Conservation (phyloP, 23 tunicate species). For the Diplosoma virens region DNA sequence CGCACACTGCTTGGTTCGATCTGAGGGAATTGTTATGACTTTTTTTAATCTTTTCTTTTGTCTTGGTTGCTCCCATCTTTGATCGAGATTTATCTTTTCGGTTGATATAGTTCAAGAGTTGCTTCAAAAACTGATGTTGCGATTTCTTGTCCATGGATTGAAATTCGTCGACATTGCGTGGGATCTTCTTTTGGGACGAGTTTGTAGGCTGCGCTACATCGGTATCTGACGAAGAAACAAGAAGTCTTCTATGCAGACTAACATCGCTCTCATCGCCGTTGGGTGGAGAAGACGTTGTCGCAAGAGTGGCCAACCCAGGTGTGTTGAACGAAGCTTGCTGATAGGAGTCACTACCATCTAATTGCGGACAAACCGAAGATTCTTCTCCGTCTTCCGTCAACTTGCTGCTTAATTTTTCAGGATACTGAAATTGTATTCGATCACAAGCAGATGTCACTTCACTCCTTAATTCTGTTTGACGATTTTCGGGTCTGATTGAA, state of each 20-base stretch:
- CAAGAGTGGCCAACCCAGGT: not conserved
- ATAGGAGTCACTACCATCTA: constrained; percentile 42
- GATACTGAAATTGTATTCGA: not conserved
- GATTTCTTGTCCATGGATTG: constrained; percentile 29
- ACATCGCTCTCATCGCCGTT: constrained; percentile 18
- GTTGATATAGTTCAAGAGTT: constrained; percentile 5
- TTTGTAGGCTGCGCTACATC: not conserved
- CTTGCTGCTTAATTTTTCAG: not conserved
- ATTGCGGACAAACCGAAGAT: constrained; percentile 26
- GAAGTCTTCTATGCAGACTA: constrained; percentile 27
- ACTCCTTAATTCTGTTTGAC: not conserved
- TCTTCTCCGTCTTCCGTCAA: not conserved
- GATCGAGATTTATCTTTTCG: not conserved
- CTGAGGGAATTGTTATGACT: not conserved
- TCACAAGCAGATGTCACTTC: not conserved
- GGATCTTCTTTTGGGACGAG: not conserved
- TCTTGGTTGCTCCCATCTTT: no score
- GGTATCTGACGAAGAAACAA: not conserved
- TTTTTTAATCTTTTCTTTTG: not conserved
- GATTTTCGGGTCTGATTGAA: not conserved
- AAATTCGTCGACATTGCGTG: constrained; percentile 27
- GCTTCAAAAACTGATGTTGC: constrained; percentile 22
- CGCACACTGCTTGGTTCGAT: constrained; percentile 57
- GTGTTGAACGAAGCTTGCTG: constrained; percentile 24
- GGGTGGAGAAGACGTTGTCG: not conserved